Base-by-base conservation (phyloP, 2,888 invertebrate genomes). In the Xanthia icteritia region DNA sequence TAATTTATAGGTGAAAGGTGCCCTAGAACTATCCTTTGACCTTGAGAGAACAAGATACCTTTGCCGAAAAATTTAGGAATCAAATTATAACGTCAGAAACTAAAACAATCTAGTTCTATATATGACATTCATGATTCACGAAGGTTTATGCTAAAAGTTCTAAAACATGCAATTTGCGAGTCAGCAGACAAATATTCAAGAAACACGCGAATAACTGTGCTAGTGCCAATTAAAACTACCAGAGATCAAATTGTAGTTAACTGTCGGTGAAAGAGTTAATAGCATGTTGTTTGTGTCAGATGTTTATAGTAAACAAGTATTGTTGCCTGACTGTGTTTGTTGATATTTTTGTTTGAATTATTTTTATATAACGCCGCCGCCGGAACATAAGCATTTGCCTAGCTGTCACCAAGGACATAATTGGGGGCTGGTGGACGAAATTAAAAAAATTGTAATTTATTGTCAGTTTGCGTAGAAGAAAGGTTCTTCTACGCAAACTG, bases 171-270 rank as follows among this genome's bases (percentile, higher is more conserved):
- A n/a, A 83, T 67, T 78, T 31, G 66, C 69, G 61, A 74, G 27
- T 77, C 45, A 63, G 51, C 51, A 15, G 17, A 27, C 42, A 75
- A 81, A 81, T 74, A 77, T 81, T 69, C 72, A 58, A 54, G 31
- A 58, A 79, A 80, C 76, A 77, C 72, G 81, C 83, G 13, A 83
- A 77, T 77, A 42, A 15, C 61, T 60, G 63, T 70, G n/a, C n/a
- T 39, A 48, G 27, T 51, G 45, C 36, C 60, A 72, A 76, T 82
- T 73, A 79, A 42, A 79, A 68, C 72, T 68, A 67, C 36, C 56
- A 70, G 48, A 65, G 11, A 77, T 77, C 64, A 73, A 80, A 73
- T 60, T 65, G 36, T 84, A 77, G 64, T 79, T 84, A 67, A 64
- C 63, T 76, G 78, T 81, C 61, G 20, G 76, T 73, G 65, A 71